These are phyloP conservation scores for Odontamblyopus rebecca DNA, from an alignment of 2,797 vertebrate genomes.

Conservation along the genomic window DNA sequence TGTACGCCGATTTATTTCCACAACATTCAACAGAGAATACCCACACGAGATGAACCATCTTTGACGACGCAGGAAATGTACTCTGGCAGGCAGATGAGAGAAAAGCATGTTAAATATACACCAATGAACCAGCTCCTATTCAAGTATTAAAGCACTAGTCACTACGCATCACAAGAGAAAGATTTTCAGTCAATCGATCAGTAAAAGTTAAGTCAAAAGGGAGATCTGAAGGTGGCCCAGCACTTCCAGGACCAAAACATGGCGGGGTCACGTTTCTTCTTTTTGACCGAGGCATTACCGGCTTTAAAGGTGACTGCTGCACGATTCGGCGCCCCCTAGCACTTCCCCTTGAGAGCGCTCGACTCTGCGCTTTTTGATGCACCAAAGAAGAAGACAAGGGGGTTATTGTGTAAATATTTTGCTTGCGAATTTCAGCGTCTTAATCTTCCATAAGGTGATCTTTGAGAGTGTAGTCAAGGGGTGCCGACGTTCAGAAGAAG, in stretches of 20 bases:
- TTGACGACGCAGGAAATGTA: constrained; percentile 45
- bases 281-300: constrained; percentile 67
- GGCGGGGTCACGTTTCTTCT: constrained; percentile 70
- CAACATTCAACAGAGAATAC: constrained; percentile 50
- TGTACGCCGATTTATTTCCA: constrained; percentile 38
- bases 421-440: constrained; percentile 77
- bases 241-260: constrained; percentile 59
- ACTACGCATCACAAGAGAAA: constrained; percentile 67
- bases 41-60: constrained; percentile 55
- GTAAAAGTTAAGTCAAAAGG: constrained; percentile 66
- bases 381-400: constrained; percentile 33
- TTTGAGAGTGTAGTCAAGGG: constrained; percentile 74
- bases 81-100: constrained; percentile 46
- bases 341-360: constrained; percentile 59
- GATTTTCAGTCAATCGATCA: constrained; percentile 61
- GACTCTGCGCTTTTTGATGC: constrained; percentile 67
- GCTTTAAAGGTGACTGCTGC: constrained; percentile 68
- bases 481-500: constrained; percentile 76
- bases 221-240: constrained; percentile 71
- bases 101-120: constrained; percentile 45
- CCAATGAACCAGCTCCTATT: constrained; percentile 43
- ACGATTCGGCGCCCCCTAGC: constrained; percentile 65
- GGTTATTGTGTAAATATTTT: constrained; percentile 79
- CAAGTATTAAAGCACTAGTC: constrained; percentile 54
- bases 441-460: constrained; percentile 81